phyloP scores from a whole-genome alignment of 2,113 vertebrate genomes.

The Eublepharis macularius region DNA sequence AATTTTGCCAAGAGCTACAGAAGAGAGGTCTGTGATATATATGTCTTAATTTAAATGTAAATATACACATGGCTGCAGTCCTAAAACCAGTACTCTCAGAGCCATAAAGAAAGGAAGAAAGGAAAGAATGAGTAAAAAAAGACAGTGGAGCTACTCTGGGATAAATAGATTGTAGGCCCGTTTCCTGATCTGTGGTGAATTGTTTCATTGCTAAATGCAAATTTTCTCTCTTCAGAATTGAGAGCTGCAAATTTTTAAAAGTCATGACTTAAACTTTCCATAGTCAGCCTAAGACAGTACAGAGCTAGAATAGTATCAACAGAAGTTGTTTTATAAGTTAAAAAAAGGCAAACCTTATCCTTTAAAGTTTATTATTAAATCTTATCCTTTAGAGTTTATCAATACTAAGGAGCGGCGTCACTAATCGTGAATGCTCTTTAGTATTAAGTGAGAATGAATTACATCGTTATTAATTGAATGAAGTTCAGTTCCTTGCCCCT shows the following conservation, averaged over 20 bases:
- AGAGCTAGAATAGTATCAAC: background rate
- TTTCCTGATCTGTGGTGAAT: slow-evolving; percentile 24
- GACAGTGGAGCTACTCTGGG: background rate
- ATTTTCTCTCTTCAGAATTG: background rate
- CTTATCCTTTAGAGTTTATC: too few relatives aligned
- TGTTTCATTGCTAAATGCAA: slow-evolving; percentile 26
- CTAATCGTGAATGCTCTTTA: too few relatives aligned
- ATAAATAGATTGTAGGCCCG: background rate
- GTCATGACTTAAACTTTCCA: background rate
- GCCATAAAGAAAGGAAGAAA: background rate
- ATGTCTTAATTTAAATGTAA: slow-evolving; percentile 45
- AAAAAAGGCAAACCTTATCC: too few relatives aligned
- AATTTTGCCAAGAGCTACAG: slow-evolving; percentile 34
- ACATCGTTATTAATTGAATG: too few relatives aligned
- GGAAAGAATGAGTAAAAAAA: background rate
- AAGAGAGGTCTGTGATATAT: slow-evolving; percentile 25
- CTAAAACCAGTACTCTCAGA: slow-evolving; percentile 5
- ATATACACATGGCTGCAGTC: slow-evolving; percentile 18
- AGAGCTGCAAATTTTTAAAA: background rate
- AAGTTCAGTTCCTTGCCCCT: too few relatives aligned
- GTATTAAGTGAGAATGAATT: too few relatives aligned
- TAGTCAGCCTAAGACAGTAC: background rate
- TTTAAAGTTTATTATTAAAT: background rate
- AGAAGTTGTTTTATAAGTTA: background rate
- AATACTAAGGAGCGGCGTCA: too few relatives aligned